Evolutionary conservation across 2,888 invertebrate genomes (phyloP).

Genomic region (Melanargia galathea): DNA sequence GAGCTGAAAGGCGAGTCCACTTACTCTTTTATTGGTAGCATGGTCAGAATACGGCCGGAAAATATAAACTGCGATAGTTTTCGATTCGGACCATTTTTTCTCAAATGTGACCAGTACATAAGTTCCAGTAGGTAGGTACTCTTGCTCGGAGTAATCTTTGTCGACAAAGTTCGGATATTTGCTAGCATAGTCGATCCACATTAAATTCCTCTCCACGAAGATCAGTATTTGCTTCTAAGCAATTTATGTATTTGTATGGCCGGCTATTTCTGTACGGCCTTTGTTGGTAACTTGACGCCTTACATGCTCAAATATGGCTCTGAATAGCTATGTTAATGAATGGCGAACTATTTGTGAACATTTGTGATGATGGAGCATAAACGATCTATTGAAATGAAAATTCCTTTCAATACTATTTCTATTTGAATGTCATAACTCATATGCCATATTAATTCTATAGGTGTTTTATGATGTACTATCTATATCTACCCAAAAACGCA

Average conservation of each 20-base stretch:
- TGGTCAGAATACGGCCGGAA: too few species aligned
- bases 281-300: conserved; percentile 41
- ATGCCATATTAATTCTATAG: conserved; percentile 5
- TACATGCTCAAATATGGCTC: conserved; percentile 36
- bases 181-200: conserved; percentile 9
- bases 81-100: too few species aligned
- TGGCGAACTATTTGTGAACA: conserved; percentile 34
- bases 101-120: too few species aligned
- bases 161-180: conserved; percentile 3
- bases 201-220: conserved; percentile 29
- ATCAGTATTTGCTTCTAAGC: conserved; percentile 35
- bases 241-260: conserved; percentile 30
- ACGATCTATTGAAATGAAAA: conserved; percentile 19
- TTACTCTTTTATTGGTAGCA: too few species aligned
- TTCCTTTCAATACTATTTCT: conserved; percentile 3
- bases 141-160: too few species aligned
- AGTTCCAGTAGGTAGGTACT: too few species aligned
- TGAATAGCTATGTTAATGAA: conserved; percentile 36
- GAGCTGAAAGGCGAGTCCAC: too few species aligned
- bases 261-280: conserved; percentile 41
- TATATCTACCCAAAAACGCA: neutral
- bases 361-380: conserved; percentile 28
- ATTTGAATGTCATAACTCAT: conserved; percentile 7
- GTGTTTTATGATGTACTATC: neutral
- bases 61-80: too few species aligned